phyloP scores from a whole-genome alignment of 1,140 invertebrate genomes.

The Lepidurus packardi region DNA sequence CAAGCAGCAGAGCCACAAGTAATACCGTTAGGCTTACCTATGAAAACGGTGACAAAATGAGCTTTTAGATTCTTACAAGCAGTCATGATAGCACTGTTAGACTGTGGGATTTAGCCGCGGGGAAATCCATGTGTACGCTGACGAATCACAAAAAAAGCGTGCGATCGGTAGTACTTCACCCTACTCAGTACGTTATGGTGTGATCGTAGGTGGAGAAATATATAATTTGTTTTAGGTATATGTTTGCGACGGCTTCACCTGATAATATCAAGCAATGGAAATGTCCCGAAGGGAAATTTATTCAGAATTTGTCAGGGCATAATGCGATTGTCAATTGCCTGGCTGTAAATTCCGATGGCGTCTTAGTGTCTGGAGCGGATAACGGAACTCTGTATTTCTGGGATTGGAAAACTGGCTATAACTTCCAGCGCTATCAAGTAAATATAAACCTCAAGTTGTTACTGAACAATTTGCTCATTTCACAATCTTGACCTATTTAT shows the following conservation, averaged over 20 bases:
- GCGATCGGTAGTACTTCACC: slow-evolving; percentile 80
- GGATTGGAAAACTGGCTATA: slow-evolving; percentile 98
- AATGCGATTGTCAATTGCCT: slow-evolving; percentile 97
- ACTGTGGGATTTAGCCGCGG: slow-evolving; percentile 94
- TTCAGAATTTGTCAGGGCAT: slow-evolving; percentile 95
- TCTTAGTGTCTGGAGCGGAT: slow-evolving; percentile 95
- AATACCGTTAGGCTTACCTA: neutral
- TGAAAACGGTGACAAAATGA: slow-evolving; percentile 1
- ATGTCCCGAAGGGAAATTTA: slow-evolving; percentile 95
- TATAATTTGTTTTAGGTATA: slow-evolving; percentile 57
- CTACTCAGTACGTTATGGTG: slow-evolving; percentile 49
- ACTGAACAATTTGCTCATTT: neutral
- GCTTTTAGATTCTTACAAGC: slow-evolving; percentile 55
- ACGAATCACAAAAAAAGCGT: slow-evolving; percentile 99
- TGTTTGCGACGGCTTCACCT: slow-evolving; percentile 95
- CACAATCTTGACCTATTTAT: slow-evolving; percentile 40
- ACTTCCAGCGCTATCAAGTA: slow-evolving; percentile 83
- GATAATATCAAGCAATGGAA: slow-evolving; percentile 99
- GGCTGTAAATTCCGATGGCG: slow-evolving; percentile 87
- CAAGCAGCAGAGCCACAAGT: slow-evolving; percentile 91
- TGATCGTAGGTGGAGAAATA: neutral
- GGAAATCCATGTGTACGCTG: slow-evolving; percentile 86
- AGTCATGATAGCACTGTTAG: slow-evolving; percentile 70
- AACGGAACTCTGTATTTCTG: slow-evolving; percentile 98
- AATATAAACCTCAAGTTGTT: slow-evolving; percentile 29